A percentile compares a stretch with the other conserved stretches of the same genome.
These are phyloP conservation scores for Macroteleia sp. DNA, from an alignment of 2,888 invertebrate species.

Conservation along the genomic window DNA sequence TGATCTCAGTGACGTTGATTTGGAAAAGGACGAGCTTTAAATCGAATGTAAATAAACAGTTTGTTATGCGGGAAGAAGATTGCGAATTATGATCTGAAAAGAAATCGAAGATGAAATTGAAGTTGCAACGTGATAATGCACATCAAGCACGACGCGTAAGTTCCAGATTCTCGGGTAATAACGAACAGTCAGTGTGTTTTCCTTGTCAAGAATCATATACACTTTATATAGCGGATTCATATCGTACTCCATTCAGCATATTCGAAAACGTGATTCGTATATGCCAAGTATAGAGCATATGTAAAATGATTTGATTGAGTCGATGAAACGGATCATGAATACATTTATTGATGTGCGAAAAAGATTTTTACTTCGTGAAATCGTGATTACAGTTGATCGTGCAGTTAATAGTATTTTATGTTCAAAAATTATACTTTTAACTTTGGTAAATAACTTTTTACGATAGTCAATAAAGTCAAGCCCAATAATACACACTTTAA, in stretches of 20 bases:
- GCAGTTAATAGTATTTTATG: too few species aligned
- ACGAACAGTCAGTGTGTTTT: slow-evolving; percentile 56
- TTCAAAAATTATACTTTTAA: too few species aligned
- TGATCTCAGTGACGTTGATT: slow-evolving; percentile 94
- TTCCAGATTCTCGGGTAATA: slow-evolving; percentile 31
- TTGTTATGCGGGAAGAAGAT: too few species aligned
- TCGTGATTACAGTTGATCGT: too few species aligned
- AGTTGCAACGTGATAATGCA: slow-evolving; percentile 11
- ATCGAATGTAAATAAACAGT: slow-evolving; percentile 20
- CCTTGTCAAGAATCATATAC: slow-evolving; percentile 58
- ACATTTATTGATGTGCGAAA: too few species aligned
- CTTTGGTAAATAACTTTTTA: too few species aligned
- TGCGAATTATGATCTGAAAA: too few species aligned
- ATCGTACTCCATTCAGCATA: slow-evolving; percentile 51
- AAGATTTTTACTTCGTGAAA: too few species aligned
- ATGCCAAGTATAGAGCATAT: slow-evolving; percentile 45
- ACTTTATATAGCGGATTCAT: slow-evolving; percentile 52
- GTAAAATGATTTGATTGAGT: slow-evolving; percentile 50
- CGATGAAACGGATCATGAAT: too few species aligned
- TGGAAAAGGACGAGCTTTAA: slow-evolving; percentile 92
- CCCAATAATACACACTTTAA: too few species aligned
- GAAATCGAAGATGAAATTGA: slow-evolving; percentile 1
- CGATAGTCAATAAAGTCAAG: too few species aligned
- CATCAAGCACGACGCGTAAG: slow-evolving; percentile 12
- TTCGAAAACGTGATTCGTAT: slow-evolving; percentile 46